Percentiles rank a stretch among this genome's conserved stretches.
Evolutionary conservation across 2,113 vertebrate species (phyloP).

Genomic region (Apodemus sylvaticus): DNA sequence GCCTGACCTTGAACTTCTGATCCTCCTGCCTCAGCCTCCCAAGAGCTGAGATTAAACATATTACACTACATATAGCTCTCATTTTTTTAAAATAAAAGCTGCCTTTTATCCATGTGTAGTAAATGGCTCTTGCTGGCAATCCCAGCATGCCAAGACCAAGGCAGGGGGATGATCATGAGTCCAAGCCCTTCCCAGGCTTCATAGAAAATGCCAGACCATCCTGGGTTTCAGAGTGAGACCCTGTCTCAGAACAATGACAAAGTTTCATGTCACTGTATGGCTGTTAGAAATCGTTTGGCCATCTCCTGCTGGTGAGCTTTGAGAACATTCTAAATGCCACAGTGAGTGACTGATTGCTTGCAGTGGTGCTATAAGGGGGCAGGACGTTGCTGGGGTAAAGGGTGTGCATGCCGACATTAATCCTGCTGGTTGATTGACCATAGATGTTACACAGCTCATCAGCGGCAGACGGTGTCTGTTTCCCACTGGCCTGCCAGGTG

Average conservation of each 20-base stretch:
- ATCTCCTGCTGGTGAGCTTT: background rate
- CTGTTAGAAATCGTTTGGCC: background rate
- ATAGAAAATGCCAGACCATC: background rate
- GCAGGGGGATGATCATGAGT: background rate
- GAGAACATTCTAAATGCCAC: background rate
- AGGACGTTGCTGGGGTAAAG: background rate
- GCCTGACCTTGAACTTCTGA: background rate
- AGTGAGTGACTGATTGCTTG: background rate
- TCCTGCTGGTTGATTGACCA: background rate
- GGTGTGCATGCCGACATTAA: background rate
- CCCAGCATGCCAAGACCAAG: background rate
- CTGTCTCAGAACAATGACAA: background rate
- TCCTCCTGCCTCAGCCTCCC: background rate
- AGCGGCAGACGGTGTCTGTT: background rate
- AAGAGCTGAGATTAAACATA: too few relatives aligned
- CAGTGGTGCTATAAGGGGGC: accelerated
- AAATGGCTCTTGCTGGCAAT: background rate
- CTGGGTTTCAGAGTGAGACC: background rate
- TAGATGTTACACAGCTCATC: background rate
- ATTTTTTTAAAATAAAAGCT: background rate
- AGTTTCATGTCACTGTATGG: background rate
- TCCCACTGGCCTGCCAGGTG: too few relatives aligned
- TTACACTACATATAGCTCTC: background rate
- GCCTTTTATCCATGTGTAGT: background rate
- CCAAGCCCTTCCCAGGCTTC: background rate